Percentiles rank a stretch among this genome's conserved stretches.
These are phyloP conservation scores for zebrafish (Danio rerio) DNA, from an alignment of 2,113 vertebrate species.

Conservation along the genomic window DNA sequence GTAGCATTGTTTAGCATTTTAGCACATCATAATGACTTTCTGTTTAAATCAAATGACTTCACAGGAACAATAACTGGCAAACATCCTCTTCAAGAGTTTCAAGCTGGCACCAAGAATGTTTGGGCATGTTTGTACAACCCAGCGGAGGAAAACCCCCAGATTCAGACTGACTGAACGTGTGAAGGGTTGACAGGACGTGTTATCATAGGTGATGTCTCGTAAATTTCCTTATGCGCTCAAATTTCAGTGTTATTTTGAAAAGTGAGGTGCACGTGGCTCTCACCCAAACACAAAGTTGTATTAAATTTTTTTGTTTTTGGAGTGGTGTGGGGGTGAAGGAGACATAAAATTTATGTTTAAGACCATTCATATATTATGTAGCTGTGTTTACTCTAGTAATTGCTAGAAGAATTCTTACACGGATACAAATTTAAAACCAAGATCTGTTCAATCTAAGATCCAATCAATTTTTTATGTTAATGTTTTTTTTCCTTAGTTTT, in stretches of 20 bases:
- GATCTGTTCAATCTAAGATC: no score
- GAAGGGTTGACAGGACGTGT: constrained; percentile 25
- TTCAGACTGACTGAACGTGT: background rate
- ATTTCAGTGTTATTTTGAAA: background rate
- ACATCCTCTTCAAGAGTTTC: background rate
- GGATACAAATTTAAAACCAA: no score
- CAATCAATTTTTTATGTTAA: no score
- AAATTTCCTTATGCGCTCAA: constrained; percentile 22
- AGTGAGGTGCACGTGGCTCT: background rate
- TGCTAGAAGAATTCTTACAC: no score
- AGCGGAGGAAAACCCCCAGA: constrained; percentile 32
- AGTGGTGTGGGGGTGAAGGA: no score
- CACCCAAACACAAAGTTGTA: no score
- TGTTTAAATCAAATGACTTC: background rate
- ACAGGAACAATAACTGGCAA: background rate
- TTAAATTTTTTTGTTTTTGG: no score
- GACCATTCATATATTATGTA: no score
- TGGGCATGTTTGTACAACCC: constrained; percentile 17
- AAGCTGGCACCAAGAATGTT: background rate
- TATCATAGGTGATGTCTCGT: constrained; percentile 16
- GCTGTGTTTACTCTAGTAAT: no score
- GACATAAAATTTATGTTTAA: no score
- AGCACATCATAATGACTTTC: background rate
- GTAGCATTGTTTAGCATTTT: background rate
- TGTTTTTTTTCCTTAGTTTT: no score